phyloP scores from a whole-genome alignment of 30 jellyfish, hydroid and myxozoan species.

The Pseudorhiza aurosa region DNA sequence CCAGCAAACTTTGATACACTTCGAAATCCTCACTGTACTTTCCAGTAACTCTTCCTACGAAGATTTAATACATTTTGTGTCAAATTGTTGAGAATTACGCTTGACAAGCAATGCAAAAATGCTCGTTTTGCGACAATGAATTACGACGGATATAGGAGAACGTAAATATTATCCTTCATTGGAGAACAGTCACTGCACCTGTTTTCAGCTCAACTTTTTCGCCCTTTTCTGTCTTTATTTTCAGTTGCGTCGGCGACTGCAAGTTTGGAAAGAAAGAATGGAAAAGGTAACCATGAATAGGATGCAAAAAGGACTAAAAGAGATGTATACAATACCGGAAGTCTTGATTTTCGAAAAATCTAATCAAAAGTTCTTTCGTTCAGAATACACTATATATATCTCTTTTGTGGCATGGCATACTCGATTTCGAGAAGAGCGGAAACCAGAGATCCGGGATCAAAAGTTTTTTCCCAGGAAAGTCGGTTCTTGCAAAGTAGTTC shows the following conservation, averaged over 20 bases:
- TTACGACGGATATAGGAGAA: no score
- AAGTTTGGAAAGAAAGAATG: neutral
- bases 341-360: no score
- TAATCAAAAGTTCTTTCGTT: no score
- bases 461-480: no score
- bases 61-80: neutral
- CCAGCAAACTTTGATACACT: slow-evolving; percentile 84
- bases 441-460: no score
- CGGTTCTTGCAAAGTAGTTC: no score
- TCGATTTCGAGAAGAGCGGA: no score
- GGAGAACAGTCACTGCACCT: no score
- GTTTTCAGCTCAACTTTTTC: slow-evolving; percentile 70
- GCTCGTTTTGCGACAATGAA: neutral
- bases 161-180: no score
- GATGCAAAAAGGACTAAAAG: neutral
- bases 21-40: slow-evolving; percentile 96
- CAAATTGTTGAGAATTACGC: neutral
- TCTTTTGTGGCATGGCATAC: no score
- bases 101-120: neutral
- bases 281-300: neutral
- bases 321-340: no score
- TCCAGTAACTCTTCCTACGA: slow-evolving; percentile 77
- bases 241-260: slow-evolving; percentile 71
- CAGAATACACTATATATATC: no score
- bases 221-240: slow-evolving; percentile 86